Conservation (phyloP, 1,140 invertebrate species). For the Phocides pigmalion region DNA sequence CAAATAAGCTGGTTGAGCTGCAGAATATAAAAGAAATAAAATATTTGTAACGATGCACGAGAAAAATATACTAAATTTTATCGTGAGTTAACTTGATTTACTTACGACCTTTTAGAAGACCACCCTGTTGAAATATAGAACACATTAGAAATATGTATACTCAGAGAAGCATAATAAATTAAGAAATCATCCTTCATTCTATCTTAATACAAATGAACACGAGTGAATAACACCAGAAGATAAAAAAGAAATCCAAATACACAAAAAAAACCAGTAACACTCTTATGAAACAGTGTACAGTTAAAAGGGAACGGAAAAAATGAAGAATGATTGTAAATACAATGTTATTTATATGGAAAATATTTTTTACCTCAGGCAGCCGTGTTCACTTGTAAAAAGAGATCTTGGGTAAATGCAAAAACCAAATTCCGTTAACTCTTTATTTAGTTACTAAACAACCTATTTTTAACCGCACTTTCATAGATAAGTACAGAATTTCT, state of each 20-base stretch:
- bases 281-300: not conserved
- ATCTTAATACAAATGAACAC: conserved; percentile 69
- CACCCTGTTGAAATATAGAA: conserved; percentile 51
- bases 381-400: conserved; percentile 53
- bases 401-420: not conserved
- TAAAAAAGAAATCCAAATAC: conserved; percentile 7
- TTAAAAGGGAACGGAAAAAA: conserved; percentile 45
- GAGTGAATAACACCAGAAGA: conserved; percentile 28
- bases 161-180: conserved; percentile 27
- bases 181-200: conserved; percentile 65
- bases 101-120: conserved; percentile 56
- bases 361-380: conserved; percentile 25
- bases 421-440: conserved; percentile 23
- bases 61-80: no score
- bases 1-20: conserved; percentile 59
- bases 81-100: conserved; percentile 25
- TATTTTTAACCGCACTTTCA: not conserved
- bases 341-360: conserved; percentile 4
- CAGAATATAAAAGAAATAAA: conserved; percentile 28
- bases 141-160: conserved; percentile 9
- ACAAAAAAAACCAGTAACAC: conserved; percentile 10
- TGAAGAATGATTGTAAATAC: conserved; percentile 55
- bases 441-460: conserved; percentile 28
- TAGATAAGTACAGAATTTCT: not conserved
- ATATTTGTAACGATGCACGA: not conserved